Conservation (phyloP, 2,113 vertebrate species). For the Argyrosomus japonicus region DNA sequence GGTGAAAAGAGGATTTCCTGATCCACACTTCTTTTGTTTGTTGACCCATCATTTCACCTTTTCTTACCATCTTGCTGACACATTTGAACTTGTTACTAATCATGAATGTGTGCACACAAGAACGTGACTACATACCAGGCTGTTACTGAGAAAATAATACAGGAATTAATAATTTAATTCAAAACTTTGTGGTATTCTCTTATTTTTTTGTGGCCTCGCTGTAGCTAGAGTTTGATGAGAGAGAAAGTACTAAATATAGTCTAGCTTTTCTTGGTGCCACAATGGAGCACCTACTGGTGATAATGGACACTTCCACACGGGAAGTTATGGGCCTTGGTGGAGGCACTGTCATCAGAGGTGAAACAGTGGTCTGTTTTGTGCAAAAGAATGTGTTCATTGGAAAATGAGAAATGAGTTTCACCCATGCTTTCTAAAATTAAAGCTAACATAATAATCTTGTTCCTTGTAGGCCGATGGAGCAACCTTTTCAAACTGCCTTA, state of each 20-base stretch:
- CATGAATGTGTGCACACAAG: too few relatives aligned
- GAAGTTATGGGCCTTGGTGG: not conserved
- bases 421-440: not conserved
- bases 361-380: slow-evolving; percentile 3
- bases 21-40: too few relatives aligned
- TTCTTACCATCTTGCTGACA: too few relatives aligned
- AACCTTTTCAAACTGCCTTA: slow-evolving; percentile 98
- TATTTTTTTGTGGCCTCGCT: not conserved
- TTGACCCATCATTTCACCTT: too few relatives aligned
- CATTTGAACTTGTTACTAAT: too few relatives aligned
- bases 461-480: slow-evolving; percentile 92
- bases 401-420: not conserved
- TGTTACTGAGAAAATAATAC: not conserved
- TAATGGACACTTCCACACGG: not conserved
- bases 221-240: not conserved
- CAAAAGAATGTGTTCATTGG: slow-evolving; percentile 4
- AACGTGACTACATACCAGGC: not conserved
- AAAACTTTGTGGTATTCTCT: too few relatives aligned
- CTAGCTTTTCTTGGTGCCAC: not conserved
- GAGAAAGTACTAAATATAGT: not conserved
- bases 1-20: too few relatives aligned
- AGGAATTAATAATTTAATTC: too few relatives aligned
- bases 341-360: slow-evolving; percentile 2
- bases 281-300: not conserved
- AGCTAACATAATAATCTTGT: slow-evolving; percentile 8